These are phyloP conservation scores for Pterobdella sp. DNA, from an alignment of 2,888 invertebrate genomes.

Conservation along the genomic window DNA sequence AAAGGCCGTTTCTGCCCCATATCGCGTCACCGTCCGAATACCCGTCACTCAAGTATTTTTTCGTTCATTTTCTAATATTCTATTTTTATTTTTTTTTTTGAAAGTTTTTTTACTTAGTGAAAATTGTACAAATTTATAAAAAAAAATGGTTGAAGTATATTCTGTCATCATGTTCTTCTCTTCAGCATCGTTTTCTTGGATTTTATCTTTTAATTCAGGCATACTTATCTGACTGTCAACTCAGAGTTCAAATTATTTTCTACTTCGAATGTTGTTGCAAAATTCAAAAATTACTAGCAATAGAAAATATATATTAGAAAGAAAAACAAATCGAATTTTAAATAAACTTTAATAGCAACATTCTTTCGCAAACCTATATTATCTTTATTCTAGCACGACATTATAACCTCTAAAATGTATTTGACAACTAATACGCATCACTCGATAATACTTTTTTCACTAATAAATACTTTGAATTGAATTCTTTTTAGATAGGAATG, in stretches of 20 bases:
- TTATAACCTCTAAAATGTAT: not conserved
- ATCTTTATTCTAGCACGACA: not conserved
- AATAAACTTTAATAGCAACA: not conserved
- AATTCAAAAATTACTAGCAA: not conserved
- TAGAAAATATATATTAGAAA: not conserved
- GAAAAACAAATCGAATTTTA: not conserved
- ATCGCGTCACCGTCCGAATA: conserved; percentile 8
- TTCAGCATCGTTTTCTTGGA: not conserved
- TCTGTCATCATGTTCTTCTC: not conserved
- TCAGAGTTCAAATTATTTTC: not conserved
- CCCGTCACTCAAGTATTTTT: not conserved
- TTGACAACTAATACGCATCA: no score
- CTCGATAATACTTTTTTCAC: no score
- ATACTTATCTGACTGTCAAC: not conserved
- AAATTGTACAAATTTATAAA: not conserved
- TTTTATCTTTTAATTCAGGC: not conserved
- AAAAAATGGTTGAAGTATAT: not conserved
- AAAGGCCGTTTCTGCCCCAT: conserved; percentile 1
- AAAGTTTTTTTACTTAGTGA: not conserved
- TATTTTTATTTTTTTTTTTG: not conserved
- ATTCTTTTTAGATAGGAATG: no score
- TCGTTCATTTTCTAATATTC: not conserved
- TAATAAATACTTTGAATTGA: no score
- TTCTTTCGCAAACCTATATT: not conserved
- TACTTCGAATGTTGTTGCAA: not conserved